phyloP scores from a whole-genome alignment of 2,113 vertebrate species.

The Urocolius indicus region DNA sequence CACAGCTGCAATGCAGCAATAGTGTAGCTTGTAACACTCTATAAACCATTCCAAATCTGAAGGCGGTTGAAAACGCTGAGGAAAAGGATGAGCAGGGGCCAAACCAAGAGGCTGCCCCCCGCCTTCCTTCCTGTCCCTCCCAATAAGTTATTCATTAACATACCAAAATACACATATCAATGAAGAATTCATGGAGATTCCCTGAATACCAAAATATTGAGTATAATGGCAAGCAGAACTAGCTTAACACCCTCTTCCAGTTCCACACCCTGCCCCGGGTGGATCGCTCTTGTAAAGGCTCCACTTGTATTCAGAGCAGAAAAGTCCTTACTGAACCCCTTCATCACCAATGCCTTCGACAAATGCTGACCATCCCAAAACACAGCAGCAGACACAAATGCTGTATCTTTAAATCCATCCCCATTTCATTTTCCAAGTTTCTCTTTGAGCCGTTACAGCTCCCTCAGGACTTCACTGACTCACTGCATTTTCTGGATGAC shows the following conservation, averaged over 20 bases:
- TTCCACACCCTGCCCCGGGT: slow-evolving; percentile 49
- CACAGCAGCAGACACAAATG: slow-evolving; percentile 10
- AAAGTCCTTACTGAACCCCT: slow-evolving; percentile 9
- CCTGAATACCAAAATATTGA: slow-evolving; percentile 64
- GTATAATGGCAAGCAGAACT: slow-evolving; percentile 22
- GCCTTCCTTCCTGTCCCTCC: slow-evolving; percentile 40
- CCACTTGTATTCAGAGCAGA: neutral
- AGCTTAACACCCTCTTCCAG: slow-evolving; percentile 37
- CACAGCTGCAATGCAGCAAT: neutral
- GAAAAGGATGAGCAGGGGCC: neutral
- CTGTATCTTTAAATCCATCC: slow-evolving; percentile 75
- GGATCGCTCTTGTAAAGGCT: neutral
- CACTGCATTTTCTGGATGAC: slow-evolving; percentile 76
- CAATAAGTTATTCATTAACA: slow-evolving; percentile 47
- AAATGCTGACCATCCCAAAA: neutral
- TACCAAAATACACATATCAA: slow-evolving; percentile 45
- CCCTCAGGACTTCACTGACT: slow-evolving; percentile 75
- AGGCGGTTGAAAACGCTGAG: neutral
- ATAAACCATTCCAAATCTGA: slow-evolving; percentile 2
- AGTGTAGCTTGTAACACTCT: neutral
- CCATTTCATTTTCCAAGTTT: slow-evolving; percentile 63
- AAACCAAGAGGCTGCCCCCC: neutral
- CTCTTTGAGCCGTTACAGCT: slow-evolving; percentile 72
- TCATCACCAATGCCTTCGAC: neutral
- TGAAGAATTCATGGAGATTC: slow-evolving; percentile 65